These are phyloP conservation scores for Pseudorectes ferrugineus DNA, from an alignment of 2,113 vertebrate species.

Conservation along the genomic window DNA sequence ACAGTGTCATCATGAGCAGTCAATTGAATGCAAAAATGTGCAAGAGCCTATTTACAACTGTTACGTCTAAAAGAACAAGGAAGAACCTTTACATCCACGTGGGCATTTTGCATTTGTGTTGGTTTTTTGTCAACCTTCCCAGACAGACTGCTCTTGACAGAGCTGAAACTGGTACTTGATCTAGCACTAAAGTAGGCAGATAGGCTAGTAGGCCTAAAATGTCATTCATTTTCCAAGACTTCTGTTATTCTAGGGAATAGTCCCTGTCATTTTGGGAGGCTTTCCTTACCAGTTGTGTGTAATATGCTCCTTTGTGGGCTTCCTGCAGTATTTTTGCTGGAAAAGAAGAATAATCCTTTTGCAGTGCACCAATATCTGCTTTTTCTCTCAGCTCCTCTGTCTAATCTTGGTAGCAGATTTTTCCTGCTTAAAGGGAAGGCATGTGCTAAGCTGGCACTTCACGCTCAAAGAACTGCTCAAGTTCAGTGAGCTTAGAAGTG, in stretches of 20 bases:
- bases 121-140: neutral
- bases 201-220: neutral
- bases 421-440: neutral
- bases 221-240: neutral
- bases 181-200: neutral
- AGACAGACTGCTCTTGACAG: neutral
- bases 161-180: neutral
- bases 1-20: neutral
- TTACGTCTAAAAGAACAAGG: neutral
- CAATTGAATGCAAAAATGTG: neutral
- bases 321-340: neutral
- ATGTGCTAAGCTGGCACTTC: neutral
- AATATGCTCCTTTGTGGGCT: neutral
- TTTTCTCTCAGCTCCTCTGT: neutral
- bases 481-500: neutral
- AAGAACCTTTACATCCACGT: neutral
- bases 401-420: neutral
- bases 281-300: neutral
- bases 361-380: neutral
- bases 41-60: neutral
- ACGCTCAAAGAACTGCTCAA: neutral
- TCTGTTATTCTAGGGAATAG: neutral
- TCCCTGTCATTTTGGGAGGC: neutral
- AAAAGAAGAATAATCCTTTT: neutral
- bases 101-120: neutral